phyloP scores from a whole-genome alignment of 2,888 invertebrate species.

The Cataglyphis livida region DNA sequence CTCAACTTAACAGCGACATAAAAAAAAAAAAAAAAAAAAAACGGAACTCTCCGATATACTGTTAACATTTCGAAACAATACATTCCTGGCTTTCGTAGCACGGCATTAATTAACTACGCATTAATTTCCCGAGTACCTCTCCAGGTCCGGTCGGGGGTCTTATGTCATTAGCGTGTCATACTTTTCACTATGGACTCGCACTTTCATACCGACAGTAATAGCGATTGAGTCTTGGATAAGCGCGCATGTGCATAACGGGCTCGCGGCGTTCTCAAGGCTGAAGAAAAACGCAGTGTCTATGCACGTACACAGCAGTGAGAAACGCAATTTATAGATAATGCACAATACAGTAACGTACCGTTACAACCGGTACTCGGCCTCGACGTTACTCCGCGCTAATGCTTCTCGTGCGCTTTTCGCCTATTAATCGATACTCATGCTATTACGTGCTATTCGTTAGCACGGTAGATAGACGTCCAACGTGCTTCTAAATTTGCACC shows the following conservation, averaged over 20 bases:
- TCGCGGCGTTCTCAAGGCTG: constrained; percentile 60
- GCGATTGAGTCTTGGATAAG: constrained; percentile 43
- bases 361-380: constrained; percentile 68
- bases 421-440: constrained; percentile 26
- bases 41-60: constrained; percentile 5
- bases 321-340: constrained; percentile 68
- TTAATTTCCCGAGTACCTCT: constrained; percentile 29
- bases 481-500: neutral
- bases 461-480: neutral
- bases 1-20: neutral
- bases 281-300: constrained; percentile 55
- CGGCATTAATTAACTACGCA: constrained; percentile 35
- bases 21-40: neutral
- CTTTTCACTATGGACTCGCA: constrained; percentile 45
- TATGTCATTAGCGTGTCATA: constrained; percentile 54
- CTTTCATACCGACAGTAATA: constrained; percentile 53
- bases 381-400: constrained; percentile 52
- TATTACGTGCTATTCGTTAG: constrained; percentile 1
- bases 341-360: constrained; percentile 68
- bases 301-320: constrained; percentile 56
- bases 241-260: constrained; percentile 57
- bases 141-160: constrained; percentile 8
- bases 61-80: constrained; percentile 48
- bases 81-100: constrained; percentile 26
- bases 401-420: constrained; percentile 54